Percentiles rank a stretch among this genome's conserved stretches.
Conservation (phyloP, 2,797 vertebrate species). For the Rhyacichthys aspro region DNA sequence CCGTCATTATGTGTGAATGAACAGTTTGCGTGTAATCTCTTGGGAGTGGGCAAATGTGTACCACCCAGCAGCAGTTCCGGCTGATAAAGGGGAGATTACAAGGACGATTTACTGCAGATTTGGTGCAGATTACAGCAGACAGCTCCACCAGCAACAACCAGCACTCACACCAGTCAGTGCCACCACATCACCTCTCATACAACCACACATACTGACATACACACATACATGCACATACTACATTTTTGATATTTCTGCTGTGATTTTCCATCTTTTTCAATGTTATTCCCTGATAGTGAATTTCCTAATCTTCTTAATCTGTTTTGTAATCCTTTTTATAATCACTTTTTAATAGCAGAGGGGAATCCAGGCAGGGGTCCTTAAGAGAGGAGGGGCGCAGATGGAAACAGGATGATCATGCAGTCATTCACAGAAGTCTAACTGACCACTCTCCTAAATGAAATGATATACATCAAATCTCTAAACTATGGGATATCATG, state of each 20-base stretch:
- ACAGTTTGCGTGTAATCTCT: constrained; percentile 64
- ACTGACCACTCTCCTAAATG: too few relatives aligned
- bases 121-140: constrained; percentile 62
- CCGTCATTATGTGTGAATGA: constrained; percentile 46
- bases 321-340: constrained; percentile 10
- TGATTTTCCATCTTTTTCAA: background rate
- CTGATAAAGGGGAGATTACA: constrained; percentile 77
- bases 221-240: background rate
- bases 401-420: constrained; percentile 28
- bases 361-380: background rate
- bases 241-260: constrained; percentile 6
- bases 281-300: background rate
- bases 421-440: background rate
- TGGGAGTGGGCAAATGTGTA: too few relatives aligned
- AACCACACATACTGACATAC: too few relatives aligned
- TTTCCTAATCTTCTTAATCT: background rate
- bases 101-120: constrained; percentile 54
- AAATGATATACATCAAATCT: too few relatives aligned
- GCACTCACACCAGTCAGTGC: background rate
- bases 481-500: too few relatives aligned
- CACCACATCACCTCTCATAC: too few relatives aligned
- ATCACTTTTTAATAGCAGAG: constrained; percentile 7
- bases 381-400: constrained; percentile 12
- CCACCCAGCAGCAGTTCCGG: too few relatives aligned
- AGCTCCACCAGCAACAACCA: constrained; percentile 18